A percentile compares a stretch with the other conserved stretches of the same genome.
These are phyloP conservation scores for Drosophila busckii DNA, from an alignment of 1,140 invertebrate genomes.

Conservation along the genomic window DNA sequence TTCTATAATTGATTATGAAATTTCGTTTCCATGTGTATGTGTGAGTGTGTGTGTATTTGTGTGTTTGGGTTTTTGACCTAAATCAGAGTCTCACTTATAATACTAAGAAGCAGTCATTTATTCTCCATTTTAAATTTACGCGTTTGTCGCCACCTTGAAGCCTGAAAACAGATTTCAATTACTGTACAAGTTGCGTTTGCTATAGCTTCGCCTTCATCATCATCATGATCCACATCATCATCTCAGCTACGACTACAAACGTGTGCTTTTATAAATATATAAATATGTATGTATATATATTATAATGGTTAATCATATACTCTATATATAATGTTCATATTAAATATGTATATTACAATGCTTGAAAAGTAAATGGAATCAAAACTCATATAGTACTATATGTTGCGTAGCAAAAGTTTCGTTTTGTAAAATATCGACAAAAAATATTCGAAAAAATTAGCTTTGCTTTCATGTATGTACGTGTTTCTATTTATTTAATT, in stretches of 20 bases:
- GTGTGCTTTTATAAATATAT: slow-evolving; percentile 28
- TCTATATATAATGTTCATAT: slow-evolving; percentile 9
- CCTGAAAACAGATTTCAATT: slow-evolving; percentile 76
- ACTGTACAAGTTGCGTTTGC: slow-evolving; percentile 60
- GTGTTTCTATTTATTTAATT: neutral
- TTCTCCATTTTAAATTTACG: slow-evolving; percentile 76
- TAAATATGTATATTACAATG: slow-evolving; percentile 24
- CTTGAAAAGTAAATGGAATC: slow-evolving; percentile 7
- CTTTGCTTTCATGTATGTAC: slow-evolving; percentile 2
- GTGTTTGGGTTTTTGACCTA: slow-evolving; percentile 52
- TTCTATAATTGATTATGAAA: slow-evolving; percentile 59
- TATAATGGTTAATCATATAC: slow-evolving; percentile 3
- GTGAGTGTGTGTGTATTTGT: neutral
- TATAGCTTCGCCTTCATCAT: neutral
- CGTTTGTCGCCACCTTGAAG: slow-evolving; percentile 74
- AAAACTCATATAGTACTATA: slow-evolving; percentile 14
- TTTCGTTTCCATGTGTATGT: slow-evolving; percentile 23
- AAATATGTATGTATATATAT: slow-evolving; percentile 11
- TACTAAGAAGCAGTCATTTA: slow-evolving; percentile 76
- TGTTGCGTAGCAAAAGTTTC: slow-evolving; percentile 16
- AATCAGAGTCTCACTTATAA: slow-evolving; percentile 77
- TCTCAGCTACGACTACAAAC: slow-evolving; percentile 23
- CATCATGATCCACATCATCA: neutral
- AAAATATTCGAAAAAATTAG: slow-evolving; percentile 1
- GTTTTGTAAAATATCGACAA: slow-evolving; percentile 28